Evolutionary conservation across 2,797 vertebrate genomes (phyloP).

Genomic region (Artibeus jamaicensis): DNA sequence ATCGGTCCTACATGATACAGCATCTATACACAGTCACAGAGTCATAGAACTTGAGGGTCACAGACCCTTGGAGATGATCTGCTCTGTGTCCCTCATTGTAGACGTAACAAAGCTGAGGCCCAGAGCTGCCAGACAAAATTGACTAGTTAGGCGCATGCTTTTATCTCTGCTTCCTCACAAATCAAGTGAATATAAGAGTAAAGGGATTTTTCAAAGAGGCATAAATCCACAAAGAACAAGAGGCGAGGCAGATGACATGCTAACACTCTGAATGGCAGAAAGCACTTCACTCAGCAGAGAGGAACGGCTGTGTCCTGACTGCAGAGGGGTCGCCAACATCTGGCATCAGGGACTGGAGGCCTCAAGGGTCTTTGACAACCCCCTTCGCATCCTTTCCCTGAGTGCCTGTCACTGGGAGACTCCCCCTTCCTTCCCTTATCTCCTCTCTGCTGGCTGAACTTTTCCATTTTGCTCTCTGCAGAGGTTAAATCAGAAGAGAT

Average conservation of each 20-base stretch:
- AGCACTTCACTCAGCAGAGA: neutral
- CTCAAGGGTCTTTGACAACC: neutral
- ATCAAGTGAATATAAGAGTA: neutral
- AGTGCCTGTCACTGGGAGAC: neutral
- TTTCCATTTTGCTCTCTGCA: neutral
- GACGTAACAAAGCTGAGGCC: neutral
- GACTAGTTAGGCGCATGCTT: neutral
- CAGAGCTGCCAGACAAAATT: neutral
- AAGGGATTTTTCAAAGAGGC: neutral
- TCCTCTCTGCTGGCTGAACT: neutral
- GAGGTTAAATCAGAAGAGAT: neutral
- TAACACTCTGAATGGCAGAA: neutral
- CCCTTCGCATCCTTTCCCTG: neutral
- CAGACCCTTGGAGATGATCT: neutral
- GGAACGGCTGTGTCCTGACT: neutral
- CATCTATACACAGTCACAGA: neutral
- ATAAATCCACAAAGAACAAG: neutral
- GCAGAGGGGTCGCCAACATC: neutral
- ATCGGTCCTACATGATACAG: neutral
- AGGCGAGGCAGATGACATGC: neutral
- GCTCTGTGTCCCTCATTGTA: neutral
- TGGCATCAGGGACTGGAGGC: neutral
- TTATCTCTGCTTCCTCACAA: neutral
- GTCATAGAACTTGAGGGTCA: neutral
- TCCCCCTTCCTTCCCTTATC: neutral